Evolutionary conservation across 2,888 invertebrate species (phyloP).

Genomic region (Mayetiola destructor): DNA sequence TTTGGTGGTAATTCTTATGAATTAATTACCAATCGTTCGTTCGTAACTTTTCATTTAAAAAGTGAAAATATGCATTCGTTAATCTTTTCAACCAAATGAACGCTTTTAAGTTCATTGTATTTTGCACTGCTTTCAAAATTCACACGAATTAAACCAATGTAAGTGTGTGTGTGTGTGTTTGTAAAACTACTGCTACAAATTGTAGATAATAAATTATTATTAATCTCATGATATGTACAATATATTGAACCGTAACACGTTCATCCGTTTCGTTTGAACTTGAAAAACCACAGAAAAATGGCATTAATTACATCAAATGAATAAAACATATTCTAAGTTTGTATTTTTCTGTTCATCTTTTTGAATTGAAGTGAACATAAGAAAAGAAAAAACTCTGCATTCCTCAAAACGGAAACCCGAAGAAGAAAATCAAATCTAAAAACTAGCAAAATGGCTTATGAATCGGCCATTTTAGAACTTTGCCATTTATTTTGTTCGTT

Average conservation of each 20-base stretch:
- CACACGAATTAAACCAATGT: neutral
- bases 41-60: too few relatives aligned
- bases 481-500: neutral
- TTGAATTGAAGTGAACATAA: too few relatives aligned
- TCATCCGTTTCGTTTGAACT: neutral
- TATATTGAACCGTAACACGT: constrained; percentile 6
- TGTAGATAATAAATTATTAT: neutral
- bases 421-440: too few relatives aligned
- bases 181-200: too few relatives aligned
- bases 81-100: neutral
- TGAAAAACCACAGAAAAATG: constrained; percentile 4
- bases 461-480: neutral
- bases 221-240: neutral
- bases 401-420: too few relatives aligned
- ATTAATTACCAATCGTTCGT: too few relatives aligned
- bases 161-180: too few relatives aligned
- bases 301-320: neutral
- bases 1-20: too few relatives aligned
- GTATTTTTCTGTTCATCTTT: too few relatives aligned
- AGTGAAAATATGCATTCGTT: neutral
- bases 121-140: neutral
- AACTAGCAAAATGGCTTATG: too few relatives aligned
- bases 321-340: too few relatives aligned
- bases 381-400: too few relatives aligned
- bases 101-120: neutral